Base-by-base conservation (phyloP, 2,113 vertebrate species). In the Epinephelus lanceolatus region DNA sequence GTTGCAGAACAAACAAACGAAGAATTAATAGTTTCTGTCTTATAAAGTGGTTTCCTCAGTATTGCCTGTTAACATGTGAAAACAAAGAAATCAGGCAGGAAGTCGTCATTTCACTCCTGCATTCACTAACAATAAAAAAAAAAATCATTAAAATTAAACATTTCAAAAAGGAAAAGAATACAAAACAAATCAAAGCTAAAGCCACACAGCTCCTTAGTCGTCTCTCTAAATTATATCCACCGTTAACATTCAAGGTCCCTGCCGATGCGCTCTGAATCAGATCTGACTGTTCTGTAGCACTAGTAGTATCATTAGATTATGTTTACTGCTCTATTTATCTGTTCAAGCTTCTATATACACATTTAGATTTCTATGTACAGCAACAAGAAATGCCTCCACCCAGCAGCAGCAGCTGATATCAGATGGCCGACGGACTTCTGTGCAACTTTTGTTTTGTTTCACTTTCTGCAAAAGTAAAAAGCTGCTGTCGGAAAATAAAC, bases 271-370 rank as follows among this genome's bases (percentile, higher is more conserved):
- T 68, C 12, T 14, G 4, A 53, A 37, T 49, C 76, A 68, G 63
- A 71, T 33, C 75, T 19, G 33, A 47, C 66, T 59, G 40, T 10
- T 67, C 51, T 63, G 67, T 63, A 63, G 74, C 40, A n/a, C 63
- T 70, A 68, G 23, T 9, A n/a, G 10, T 23, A 18, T 61, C 17
- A 72, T 85, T 74, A 88, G 61, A 88, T 82, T 80, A 62, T 49
- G 83, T 72, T 68, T 63, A 12, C 77, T 47, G 78, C 67, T 86
- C 77, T 78, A 70, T 69, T 61, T 1, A 66, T 82, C 79, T 76
- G 5, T 67, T 76, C 59, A 42, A 77, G 83, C 70, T 79, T 76
- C 73, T 88, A 90, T 84, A n/a, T 88, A 88, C 82, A 87, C 72
- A 74, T 75, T 69, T 62, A 65, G 25, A 49, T 71, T 76, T 47